Base-by-base conservation (phyloP, 2,888 invertebrate species). In the Nipponacmea schrenckii region DNA sequence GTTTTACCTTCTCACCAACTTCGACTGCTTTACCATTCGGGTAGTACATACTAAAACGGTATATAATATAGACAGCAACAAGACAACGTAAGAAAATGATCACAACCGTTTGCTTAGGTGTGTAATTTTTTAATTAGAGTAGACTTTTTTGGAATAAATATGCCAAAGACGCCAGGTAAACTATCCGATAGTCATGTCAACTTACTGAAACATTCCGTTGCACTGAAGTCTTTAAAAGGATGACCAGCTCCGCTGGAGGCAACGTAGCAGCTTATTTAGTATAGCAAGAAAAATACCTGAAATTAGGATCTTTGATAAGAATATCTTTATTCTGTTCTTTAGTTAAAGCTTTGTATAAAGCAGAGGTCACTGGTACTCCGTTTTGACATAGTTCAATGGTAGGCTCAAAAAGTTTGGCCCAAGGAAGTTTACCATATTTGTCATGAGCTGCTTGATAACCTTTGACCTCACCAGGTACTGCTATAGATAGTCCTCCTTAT, bases 401-500 rank as follows among this genome's bases (percentile, higher is more conserved):
- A 0, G 96, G 96, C 77, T 92, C 89, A 74, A 98, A 93, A 27
- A 98, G 90, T 0, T 93, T 92, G 67, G 89, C 89, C 97, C 97
- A 98, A 0, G 92, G 91, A 67, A 97, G 89, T 73, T 87, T 90
- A 0, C 96, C 96, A 85, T 93, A 95, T 78, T 90, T 90, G 78
- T 92, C 89, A 89, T 96, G 92, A 44, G 95, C 92, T 73, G 91
- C 92, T 92, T 94, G 93, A 86, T 95, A 95, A 2, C 97, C 97
- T 71, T 92, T 90, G n/a, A 98, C 88, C 89, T 97, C 97, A 5
- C 96, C 96, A 0, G 97, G 97, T 20, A 97, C 94, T 8, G 93
- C 97, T 14, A 94, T 91, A 0, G 96, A 92, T 80, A 93, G 70
- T 0, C 87, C 88, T 56, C 89, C 89, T 83, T 48, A 10, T 62